Base-by-base conservation (phyloP, 2,797 vertebrate species). In the Cephalopachus bancanus region DNA sequence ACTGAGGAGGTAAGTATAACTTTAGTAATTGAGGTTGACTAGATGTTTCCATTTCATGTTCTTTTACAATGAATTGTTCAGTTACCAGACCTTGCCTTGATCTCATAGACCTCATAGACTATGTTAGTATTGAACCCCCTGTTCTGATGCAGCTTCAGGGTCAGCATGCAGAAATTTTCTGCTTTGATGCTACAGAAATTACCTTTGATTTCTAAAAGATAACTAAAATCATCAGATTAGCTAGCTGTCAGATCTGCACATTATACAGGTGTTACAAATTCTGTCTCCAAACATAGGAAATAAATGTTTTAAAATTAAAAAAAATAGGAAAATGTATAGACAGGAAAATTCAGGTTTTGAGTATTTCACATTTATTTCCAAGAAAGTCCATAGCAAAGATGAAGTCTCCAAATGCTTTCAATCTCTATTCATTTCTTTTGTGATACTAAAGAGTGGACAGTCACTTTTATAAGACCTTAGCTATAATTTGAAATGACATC, bases 401-500 rank as follows among this genome's bases (percentile, higher is more conserved):
- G 53, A 79, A 24, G 37, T 91, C 26, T 92, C 24, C 55, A 92
- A 88, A 76, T 78, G 64, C 22, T 93, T 69, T 95, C 49, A 33
- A 10, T 89, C 83, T 91, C 26, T 88, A 60, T 92, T 94, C 24
- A 57, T 96, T 94, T 86, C 22, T 80, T 97, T 62, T 64, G 51
- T 92, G 80, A 87, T 94, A 91, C 86, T 83, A 67, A 97, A 91
- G 76, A 94, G 91, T 96, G 28, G 81, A 93, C 76, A 96, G 78
- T 95, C 79, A 91, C 76, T 93, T 97, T 94, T 91, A 91, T 7
- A 98, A 96, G 81, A 93, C 26, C 88, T 79, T 83, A 86, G 85
- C 60, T 96, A 65, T 96, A 96, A 97, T 95, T 93, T 96, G 91
- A 96, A 94, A 69, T 96, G 95, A 97, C 93, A 94, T 93, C 14